Evolutionary conservation across 2,888 invertebrate species (phyloP).

Genomic region (Mallateleia sp.): DNA sequence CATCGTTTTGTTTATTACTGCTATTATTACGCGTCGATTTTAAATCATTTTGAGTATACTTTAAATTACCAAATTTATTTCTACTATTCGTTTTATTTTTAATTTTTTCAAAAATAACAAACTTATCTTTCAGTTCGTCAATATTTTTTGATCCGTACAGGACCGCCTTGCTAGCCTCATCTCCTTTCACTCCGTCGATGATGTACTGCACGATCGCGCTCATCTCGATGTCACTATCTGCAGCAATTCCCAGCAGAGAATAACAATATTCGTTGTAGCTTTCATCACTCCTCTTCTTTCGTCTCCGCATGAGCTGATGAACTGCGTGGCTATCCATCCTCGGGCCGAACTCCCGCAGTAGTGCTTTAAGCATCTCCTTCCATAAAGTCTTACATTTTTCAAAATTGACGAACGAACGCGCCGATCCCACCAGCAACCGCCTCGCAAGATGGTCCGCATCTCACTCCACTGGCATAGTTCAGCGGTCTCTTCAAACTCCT

Average conservation of each 20-base stretch:
- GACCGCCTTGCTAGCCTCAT: slow-evolving; percentile 50
- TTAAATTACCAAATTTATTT: slow-evolving; percentile 2
- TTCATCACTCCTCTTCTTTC: slow-evolving; percentile 51
- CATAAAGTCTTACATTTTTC: slow-evolving; percentile 59
- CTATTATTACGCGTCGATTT: slow-evolving; percentile 11
- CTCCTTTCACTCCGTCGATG: slow-evolving; percentile 65
- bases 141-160: slow-evolving; percentile 62
- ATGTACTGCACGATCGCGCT: slow-evolving; percentile 60
- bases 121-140: slow-evolving; percentile 61
- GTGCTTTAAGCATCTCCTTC: slow-evolving; percentile 33
- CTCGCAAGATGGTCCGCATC: slow-evolving; percentile 63
- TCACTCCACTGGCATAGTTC: slow-evolving; percentile 39
- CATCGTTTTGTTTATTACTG: slow-evolving; percentile 5
- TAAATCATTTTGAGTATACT: too few relatives aligned
- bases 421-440: slow-evolving; percentile 55
- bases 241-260: slow-evolving; percentile 63
- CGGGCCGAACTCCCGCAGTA: slow-evolving; percentile 47
- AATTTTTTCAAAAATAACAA: slow-evolving; percentile 56
- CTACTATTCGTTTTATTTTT: not conserved
- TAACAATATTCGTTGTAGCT: slow-evolving; percentile 62
- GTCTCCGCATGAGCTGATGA: slow-evolving; percentile 35
- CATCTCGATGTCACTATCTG: slow-evolving; percentile 56
- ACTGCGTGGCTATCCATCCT: slow-evolving; percentile 28
- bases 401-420: slow-evolving; percentile 25
- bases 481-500: slow-evolving; percentile 28